Evolutionary conservation across 2,797 vertebrate species (phyloP), one percentile per base, ranked within the genome.

Genomic region (Hemibagrus guttatus): DNA sequence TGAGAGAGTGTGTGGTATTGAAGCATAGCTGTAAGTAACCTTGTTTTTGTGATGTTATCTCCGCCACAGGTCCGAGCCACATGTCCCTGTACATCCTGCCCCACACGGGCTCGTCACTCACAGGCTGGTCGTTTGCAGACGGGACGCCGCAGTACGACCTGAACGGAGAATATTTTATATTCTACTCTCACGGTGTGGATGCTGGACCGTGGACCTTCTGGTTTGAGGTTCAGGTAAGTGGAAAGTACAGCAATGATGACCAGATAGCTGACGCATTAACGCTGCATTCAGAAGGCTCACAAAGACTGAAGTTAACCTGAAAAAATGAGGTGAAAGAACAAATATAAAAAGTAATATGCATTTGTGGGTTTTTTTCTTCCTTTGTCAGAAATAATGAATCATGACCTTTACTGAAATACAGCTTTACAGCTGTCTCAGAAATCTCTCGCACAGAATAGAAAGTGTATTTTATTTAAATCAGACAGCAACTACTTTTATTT

Each of bases 101-200:
- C 16, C 97, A 92, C 46, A 58, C 88, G 68, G 96, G 96, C 0
- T 93, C 95, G 0, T 91, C 92, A 2, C 94, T 99, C 35, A 95
- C 96, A 86, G 92, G 93, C 63, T 99, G 97, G 97, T 99, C 98
- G 71, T 96, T 99, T 0, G 97, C 97, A 0, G 95, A 97, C 2
- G 97, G 97, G 26, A 93, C 79, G 0, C 97, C 98, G 0, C 93
- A 96, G 46, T 93, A 95, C 14, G 96, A 97, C 83, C 66, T 94
- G 85, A 96, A 93, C 6, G 97, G 97, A 76, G 98, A 99, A 91
- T 98, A 98, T 91, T 99, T 99, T 69, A 93, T 99, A 72, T 99
- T 97, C 92, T 99, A 99, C 89, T 97, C 98, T 42, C 98, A 92
- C 0, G 98, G 98, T 86, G 95, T 98, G 0, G 93, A 96, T 0